Conservation (phyloP, 2,797 vertebrate genomes). For the Meda fulgida region DNA sequence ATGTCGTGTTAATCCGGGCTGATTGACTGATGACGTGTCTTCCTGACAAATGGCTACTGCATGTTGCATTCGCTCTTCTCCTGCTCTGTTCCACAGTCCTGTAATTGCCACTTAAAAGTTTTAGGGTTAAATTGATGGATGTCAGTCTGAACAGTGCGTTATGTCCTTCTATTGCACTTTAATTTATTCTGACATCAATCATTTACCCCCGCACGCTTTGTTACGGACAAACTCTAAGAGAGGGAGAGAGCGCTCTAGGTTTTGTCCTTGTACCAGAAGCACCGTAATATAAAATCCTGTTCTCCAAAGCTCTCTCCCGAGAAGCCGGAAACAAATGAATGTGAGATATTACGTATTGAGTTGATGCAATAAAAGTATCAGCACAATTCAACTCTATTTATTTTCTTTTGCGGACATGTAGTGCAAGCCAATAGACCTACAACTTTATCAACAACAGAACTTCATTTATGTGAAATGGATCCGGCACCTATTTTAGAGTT, state of each 20-base stretch:
- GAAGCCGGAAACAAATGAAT: conserved; percentile 50
- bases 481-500: not conserved
- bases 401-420: not conserved
- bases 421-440: conserved; percentile 1
- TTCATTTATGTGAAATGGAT: not conserved
- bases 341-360: conserved; percentile 16
- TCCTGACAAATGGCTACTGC: conserved; percentile 47
- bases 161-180: conserved; percentile 79
- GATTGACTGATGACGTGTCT: conserved; percentile 53
- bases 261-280: conserved; percentile 70
- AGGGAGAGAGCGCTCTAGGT: conserved; percentile 59
- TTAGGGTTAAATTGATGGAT: conserved; percentile 78
- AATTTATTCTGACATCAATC: conserved; percentile 79
- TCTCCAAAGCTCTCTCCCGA: conserved; percentile 27
- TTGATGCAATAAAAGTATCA: conserved; percentile 54
- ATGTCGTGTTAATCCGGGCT: conserved; percentile 42
- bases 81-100: conserved; percentile 31
- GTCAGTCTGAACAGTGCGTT: conserved; percentile 69
- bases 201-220: conserved; percentile 67
- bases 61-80: conserved; percentile 25
- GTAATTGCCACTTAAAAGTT: conserved; percentile 61
- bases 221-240: conserved; percentile 67
- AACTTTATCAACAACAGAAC: not conserved
- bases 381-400: conserved; percentile 38
- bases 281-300: conserved; percentile 19